Conservation (phyloP, 2,888 invertebrate genomes). For the Pollenia griseotomentosa region DNA sequence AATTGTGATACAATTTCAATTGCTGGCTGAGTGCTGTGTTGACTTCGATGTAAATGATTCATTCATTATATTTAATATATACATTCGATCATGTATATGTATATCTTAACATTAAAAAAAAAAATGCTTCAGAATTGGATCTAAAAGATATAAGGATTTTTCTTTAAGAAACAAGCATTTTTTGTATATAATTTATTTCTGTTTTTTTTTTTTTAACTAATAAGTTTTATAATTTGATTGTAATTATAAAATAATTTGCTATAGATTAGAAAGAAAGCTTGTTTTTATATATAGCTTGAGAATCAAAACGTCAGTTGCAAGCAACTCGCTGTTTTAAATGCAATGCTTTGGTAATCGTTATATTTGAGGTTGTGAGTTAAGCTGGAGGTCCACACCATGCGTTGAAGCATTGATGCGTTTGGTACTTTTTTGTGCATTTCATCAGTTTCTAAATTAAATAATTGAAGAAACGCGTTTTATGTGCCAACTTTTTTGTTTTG, state of each 20-base stretch:
- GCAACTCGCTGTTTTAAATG: too few relatives aligned
- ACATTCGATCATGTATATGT: background rate
- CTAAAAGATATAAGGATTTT: slow-evolving; percentile 29
- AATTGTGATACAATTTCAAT: slow-evolving; percentile 62
- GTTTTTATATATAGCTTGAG: slow-evolving; percentile 29
- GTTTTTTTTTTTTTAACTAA: slow-evolving; percentile 40
- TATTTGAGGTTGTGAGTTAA: too few relatives aligned
- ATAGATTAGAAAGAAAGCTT: slow-evolving; percentile 15
- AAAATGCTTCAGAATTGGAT: slow-evolving; percentile 8
- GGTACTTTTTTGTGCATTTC: too few relatives aligned
- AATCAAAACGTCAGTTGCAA: too few relatives aligned
- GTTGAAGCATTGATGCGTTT: too few relatives aligned
- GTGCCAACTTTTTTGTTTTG: too few relatives aligned
- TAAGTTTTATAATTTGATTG: slow-evolving; percentile 34
- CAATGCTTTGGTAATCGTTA: too few relatives aligned
- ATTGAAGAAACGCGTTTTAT: too few relatives aligned
- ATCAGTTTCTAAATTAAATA: too few relatives aligned
- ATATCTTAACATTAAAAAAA: slow-evolving; percentile 4
- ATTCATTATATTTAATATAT: slow-evolving; percentile 11
- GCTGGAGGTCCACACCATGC: too few relatives aligned
- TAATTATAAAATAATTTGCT: slow-evolving; percentile 11
- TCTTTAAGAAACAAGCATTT: slow-evolving; percentile 19
- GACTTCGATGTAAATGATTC: slow-evolving; percentile 34
- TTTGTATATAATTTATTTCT: slow-evolving; percentile 41
- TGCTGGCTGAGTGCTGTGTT: slow-evolving; percentile 38